Evolutionary conservation across 2,888 invertebrate genomes (phyloP).

Genomic region (Aphelenchoides bicaudatus): DNA sequence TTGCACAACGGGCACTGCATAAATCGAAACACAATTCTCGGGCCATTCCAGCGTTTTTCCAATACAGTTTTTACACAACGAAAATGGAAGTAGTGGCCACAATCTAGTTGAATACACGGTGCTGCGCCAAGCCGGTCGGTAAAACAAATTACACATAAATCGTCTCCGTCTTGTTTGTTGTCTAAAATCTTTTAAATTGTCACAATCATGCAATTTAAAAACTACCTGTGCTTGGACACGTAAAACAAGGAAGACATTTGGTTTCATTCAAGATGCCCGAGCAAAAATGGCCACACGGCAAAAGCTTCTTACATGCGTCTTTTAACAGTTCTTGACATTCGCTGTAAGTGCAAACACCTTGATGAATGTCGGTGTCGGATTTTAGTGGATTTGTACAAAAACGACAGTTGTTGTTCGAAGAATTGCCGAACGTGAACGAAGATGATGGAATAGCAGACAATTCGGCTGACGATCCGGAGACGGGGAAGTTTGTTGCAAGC

Average conservation of each 20-base stretch:
- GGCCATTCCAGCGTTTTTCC: constrained; percentile 82
- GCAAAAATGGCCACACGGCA: constrained; percentile 85
- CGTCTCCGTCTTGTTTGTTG: constrained; percentile 89
- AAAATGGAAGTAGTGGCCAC: constrained; percentile 91
- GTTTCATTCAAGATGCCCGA: constrained; percentile 83
- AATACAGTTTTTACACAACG: constrained; percentile 69
- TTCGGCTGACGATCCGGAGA: neutral
- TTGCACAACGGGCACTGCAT: constrained; percentile 94
- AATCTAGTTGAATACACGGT: constrained; percentile 82
- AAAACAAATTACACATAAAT: constrained; percentile 99
- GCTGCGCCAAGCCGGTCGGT: constrained; percentile 92
- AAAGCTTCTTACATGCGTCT: constrained; percentile 74
- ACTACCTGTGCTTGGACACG: constrained; percentile 67
- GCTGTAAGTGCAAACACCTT: constrained; percentile 85
- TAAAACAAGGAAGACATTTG: constrained; percentile 82
- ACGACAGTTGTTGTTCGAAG: constrained; percentile 26
- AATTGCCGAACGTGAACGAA: neutral
- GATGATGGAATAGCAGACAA: constrained; percentile 2
- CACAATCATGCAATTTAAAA: neutral
- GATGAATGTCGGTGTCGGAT: constrained; percentile 62
- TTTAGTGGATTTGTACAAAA: constrained; percentile 34
- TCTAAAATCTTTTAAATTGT: constrained; percentile 15
- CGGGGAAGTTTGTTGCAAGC: constrained; percentile 11
- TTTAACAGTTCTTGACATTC: constrained; percentile 84
- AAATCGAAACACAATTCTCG: constrained; percentile 91